These are phyloP conservation scores for Scopus umbretta DNA, from an alignment of 2,113 vertebrate genomes.

Conservation along the genomic window DNA sequence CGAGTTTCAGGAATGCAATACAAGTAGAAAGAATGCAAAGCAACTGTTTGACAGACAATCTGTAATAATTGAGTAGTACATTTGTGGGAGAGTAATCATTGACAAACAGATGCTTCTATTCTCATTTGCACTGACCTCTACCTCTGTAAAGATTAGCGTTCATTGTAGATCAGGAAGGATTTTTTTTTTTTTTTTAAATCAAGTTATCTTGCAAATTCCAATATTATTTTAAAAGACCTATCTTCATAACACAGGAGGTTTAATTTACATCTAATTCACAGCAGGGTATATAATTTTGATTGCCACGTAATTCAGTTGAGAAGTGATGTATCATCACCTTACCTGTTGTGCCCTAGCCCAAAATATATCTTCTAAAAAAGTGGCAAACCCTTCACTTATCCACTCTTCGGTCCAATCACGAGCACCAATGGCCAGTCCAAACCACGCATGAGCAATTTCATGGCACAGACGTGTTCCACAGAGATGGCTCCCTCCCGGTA, in stretches of 20 bases:
- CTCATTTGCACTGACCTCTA: neutral
- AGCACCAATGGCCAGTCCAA: conserved; percentile 92
- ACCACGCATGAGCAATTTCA: conserved; percentile 96
- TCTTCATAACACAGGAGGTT: neutral
- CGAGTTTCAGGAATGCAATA: neutral
- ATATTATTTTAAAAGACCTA: neutral
- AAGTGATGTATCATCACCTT: neutral
- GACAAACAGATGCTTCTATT: neutral
- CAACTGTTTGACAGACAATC: neutral
- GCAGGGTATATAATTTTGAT: neutral
- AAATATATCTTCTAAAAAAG: conserved; percentile 90
- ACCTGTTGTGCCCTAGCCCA: conserved; percentile 89
- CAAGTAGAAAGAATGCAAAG: neutral
- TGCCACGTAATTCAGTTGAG: neutral
- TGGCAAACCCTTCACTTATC: conserved; percentile 97
- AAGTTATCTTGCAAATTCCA: neutral
- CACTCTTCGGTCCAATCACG: conserved; percentile 97
- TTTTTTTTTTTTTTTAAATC: neutral
- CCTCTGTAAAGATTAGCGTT: neutral
- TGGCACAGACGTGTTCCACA: conserved; percentile 91
- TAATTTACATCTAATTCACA: neutral
- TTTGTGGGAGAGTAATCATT: neutral
- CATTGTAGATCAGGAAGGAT: neutral
- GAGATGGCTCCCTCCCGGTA: conserved; percentile 73
- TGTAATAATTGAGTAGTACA: neutral